Conservation (phyloP, 2,888 invertebrate genomes). For the Cosmia pyralina region DNA sequence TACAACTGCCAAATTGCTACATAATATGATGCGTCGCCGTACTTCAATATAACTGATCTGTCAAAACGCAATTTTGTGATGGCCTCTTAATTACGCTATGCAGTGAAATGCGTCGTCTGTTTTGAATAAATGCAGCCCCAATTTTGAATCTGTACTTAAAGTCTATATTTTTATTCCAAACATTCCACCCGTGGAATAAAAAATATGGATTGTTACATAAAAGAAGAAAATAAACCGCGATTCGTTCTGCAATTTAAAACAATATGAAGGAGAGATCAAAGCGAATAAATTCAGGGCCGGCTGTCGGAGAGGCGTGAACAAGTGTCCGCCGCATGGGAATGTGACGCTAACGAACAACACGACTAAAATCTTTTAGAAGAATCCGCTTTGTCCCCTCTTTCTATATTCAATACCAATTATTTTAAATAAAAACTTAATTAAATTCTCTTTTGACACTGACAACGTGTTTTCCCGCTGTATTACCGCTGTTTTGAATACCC, state of each 20-base stretch:
- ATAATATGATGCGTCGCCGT: no score
- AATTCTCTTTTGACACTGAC: conserved; percentile 60
- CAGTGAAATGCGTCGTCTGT: neutral
- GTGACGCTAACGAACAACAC: conserved; percentile 60
- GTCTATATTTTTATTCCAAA: neutral
- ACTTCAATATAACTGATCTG: no score
- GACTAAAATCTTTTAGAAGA: conserved; percentile 42
- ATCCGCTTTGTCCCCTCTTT: conserved; percentile 39
- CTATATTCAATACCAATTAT: conserved; percentile 60
- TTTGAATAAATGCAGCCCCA: conserved; percentile 4
- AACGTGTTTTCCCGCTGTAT: conserved; percentile 54
- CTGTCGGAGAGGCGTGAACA: conserved; percentile 50
- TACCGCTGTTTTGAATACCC: conserved; percentile 51
- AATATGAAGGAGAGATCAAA: conserved; percentile 61
- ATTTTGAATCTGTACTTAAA: conserved; percentile 5
- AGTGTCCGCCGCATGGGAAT: conserved; percentile 51
- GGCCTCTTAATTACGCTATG: neutral
- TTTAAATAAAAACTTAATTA: conserved; percentile 58
- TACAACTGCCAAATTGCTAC: no score
- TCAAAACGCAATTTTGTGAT: no score
- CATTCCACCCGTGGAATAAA: conserved; percentile 1
- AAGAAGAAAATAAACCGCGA: conserved; percentile 33
- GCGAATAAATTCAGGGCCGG: conserved; percentile 49
- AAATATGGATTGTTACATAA: conserved; percentile 12
- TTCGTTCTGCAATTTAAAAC: conserved; percentile 55